Percentiles rank a stretch among this genome's conserved stretches.
These are phyloP conservation scores for Calycopis cecrops DNA, from an alignment of 1,140 invertebrate genomes.

Conservation along the genomic window DNA sequence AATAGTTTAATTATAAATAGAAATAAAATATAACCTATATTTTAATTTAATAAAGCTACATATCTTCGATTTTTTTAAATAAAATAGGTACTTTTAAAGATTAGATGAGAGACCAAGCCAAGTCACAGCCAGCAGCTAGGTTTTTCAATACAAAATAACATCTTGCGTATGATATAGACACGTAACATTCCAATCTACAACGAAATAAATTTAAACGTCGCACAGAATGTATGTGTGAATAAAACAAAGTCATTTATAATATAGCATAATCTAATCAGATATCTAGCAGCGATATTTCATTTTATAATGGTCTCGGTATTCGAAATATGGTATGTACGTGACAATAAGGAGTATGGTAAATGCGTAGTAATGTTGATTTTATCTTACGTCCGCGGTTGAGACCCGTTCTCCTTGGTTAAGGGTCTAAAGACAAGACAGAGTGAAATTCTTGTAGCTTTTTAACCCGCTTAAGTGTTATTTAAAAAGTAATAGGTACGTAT, in stretches of 20 bases:
- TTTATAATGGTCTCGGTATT: constrained; percentile 14
- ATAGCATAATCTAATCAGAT: constrained; percentile 15
- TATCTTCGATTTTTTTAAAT: no score
- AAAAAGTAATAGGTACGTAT: no score
- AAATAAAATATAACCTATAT: no score
- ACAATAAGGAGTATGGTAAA: constrained; percentile 14
- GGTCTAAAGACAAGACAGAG: no score
- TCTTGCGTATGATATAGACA: neutral
- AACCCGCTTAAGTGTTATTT: no score
- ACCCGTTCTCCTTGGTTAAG: constrained; percentile 14
- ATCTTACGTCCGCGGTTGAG: constrained; percentile 1
- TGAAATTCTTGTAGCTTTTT: no score
- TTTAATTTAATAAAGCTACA: no score
- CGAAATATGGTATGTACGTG: constrained; percentile 18
- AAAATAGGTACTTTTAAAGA: no score
- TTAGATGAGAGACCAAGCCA: no score
- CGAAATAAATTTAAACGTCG: neutral
- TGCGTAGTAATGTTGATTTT: constrained; percentile 14
- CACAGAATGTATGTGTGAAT: constrained; percentile 7
- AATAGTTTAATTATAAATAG: no score
- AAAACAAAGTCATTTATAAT: constrained; percentile 13
- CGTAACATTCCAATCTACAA: neutral
- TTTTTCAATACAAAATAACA: neutral
- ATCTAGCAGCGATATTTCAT: constrained; percentile 14
- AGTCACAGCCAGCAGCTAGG: no score